These are phyloP conservation scores for Eristalinus sepulchralis DNA, from an alignment of 2,888 invertebrate species.

Conservation along the genomic window DNA sequence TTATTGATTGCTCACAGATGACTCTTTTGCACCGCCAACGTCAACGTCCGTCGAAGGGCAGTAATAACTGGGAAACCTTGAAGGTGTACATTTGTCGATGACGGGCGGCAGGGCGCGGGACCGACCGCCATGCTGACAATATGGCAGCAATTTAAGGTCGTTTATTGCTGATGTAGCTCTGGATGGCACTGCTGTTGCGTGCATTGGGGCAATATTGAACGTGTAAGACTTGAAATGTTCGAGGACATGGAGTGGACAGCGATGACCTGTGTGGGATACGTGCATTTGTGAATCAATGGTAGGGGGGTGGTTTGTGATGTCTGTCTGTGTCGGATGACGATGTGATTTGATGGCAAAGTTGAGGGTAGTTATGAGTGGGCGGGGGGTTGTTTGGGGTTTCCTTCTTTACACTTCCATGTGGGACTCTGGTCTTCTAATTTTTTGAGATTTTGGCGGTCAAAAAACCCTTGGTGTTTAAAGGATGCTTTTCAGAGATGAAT, in stretches of 20 bases:
- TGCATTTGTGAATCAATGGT: not conserved
- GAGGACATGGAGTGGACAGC: not conserved
- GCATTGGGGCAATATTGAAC: constrained; percentile 57
- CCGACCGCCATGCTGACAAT: constrained; percentile 64
- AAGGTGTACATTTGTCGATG: constrained; percentile 46
- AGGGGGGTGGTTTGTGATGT: not conserved
- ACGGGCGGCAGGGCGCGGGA: not conserved
- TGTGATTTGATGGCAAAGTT: not conserved
- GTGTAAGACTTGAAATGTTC: constrained; percentile 56
- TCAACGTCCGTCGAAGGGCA: constrained; percentile 20
- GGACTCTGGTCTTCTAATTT: no score
- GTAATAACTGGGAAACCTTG: constrained; percentile 49
- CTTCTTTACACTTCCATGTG: no score
- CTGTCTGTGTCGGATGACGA: not conserved
- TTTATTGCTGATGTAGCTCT: constrained; percentile 69
- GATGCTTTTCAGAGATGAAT: no score
- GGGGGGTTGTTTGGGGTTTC: no score
- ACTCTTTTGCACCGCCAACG: constrained; percentile 43
- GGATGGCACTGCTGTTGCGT: constrained; percentile 42
- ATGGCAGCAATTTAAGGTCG: constrained; percentile 69
- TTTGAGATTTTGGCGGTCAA: no score
- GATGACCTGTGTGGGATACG: not conserved
- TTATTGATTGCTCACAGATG: constrained; percentile 71
- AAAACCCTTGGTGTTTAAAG: no score
- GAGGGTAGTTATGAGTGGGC: not conserved